Evolutionary conservation across 2,888 invertebrate genomes (phyloP).

Genomic region (Brassicogethes aeneus): DNA sequence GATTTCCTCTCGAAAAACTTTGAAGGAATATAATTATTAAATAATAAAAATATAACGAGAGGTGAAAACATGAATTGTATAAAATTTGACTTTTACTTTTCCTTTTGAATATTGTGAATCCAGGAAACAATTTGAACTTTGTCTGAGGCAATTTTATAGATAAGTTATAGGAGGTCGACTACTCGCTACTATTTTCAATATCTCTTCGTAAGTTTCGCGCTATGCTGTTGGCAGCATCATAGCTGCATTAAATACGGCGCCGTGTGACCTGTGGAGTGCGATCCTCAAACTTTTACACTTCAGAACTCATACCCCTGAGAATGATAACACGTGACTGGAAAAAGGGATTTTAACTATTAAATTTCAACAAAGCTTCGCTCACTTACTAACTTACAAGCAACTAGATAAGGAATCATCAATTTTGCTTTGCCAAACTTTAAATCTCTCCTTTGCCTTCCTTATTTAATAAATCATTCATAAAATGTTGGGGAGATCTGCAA

Average conservation of each 20-base stretch:
- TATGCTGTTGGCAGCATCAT: neutral
- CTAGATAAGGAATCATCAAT: neutral
- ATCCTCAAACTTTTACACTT: conserved; percentile 24
- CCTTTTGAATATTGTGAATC: neutral
- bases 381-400: neutral
- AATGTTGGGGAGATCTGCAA: too few species aligned
- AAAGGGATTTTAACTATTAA: conserved; percentile 22
- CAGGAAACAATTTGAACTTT: neutral
- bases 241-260: conserved; percentile 1
- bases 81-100: too few species aligned
- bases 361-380: conserved; percentile 11
- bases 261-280: conserved; percentile 23
- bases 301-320: conserved; percentile 24
- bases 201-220: neutral
- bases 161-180: neutral
- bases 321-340: conserved; percentile 23
- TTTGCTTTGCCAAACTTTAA: neutral
- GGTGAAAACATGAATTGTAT: too few species aligned
- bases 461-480: neutral
- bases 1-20: too few species aligned
- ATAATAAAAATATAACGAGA: too few species aligned
- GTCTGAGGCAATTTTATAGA: neutral
- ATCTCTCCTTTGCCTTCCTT: neutral
- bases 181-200: neutral
- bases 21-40: too few species aligned